Evolutionary conservation across 1,140 invertebrate species (phyloP).

Genomic region (Caenorhabditis brenneri): DNA sequence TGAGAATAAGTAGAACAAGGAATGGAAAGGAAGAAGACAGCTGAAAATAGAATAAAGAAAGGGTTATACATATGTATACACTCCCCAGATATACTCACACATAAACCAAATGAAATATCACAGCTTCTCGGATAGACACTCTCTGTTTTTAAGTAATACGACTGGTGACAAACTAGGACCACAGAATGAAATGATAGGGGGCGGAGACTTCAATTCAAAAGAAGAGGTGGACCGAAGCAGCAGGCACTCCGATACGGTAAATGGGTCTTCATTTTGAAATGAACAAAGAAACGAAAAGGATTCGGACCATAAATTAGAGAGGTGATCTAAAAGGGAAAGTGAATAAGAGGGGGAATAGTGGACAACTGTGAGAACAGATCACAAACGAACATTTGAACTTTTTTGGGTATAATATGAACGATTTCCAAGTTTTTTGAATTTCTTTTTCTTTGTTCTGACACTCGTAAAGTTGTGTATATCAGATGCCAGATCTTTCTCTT

Average conservation of each 20-base stretch:
- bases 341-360: not conserved
- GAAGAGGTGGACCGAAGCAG: not conserved
- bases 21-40: not conserved
- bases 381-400: not conserved
- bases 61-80: not conserved
- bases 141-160: not conserved
- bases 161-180: not conserved
- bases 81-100: not conserved
- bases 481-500: no score
- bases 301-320: not conserved
- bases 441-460: no score
- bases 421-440: no score
- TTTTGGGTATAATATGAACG: no score
- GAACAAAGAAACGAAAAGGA: not conserved
- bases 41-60: conserved; percentile 7
- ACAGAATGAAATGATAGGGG: not conserved
- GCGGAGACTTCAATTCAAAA: not conserved
- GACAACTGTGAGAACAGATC: not conserved
- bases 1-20: not conserved
- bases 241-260: not conserved
- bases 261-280: not conserved
- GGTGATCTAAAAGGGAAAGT: not conserved
- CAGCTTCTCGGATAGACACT: not conserved
- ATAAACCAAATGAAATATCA: conserved; percentile 41
- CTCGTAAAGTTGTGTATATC: no score